phyloP scores from a whole-genome alignment of 1,140 invertebrate genomes.

The Fragariocoptes setiger region DNA sequence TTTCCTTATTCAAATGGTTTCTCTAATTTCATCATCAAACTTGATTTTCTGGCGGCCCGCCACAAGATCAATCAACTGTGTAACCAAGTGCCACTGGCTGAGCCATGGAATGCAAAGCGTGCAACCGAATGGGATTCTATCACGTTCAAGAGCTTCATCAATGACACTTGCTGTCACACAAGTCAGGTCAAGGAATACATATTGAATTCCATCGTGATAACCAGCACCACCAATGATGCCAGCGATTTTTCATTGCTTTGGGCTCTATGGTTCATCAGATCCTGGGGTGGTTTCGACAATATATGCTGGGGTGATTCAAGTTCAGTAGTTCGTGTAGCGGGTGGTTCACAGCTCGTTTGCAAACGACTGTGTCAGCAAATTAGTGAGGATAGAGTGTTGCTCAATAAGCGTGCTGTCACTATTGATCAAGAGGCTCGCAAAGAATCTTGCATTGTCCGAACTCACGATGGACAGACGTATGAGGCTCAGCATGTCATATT shows the following conservation, averaged over 20 bases:
- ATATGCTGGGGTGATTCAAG: slow-evolving; percentile 16
- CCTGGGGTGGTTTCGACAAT: slow-evolving; percentile 13
- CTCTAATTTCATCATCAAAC: background rate
- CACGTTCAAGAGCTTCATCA: slow-evolving; percentile 16
- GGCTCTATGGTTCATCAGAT: slow-evolving; percentile 16
- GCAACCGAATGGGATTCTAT: slow-evolving; percentile 18
- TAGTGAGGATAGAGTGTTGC: slow-evolving; percentile 12
- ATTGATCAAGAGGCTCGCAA: slow-evolving; percentile 6
- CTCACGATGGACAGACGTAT: background rate
- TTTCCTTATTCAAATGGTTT: background rate
- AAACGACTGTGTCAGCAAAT: slow-evolving; percentile 12
- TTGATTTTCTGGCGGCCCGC: background rate
- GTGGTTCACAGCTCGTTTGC: slow-evolving; percentile 13
- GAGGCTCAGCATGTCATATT: slow-evolving; percentile 14
- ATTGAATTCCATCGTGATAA: slow-evolving; percentile 7
- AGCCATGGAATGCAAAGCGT: slow-evolving; percentile 17
- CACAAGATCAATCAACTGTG: slow-evolving; percentile 12
- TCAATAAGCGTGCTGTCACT: slow-evolving; percentile 10
- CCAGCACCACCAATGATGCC: slow-evolving; percentile 15
- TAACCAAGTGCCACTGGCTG: slow-evolving; percentile 15
- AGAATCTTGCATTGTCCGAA: background rate
- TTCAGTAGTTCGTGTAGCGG: slow-evolving; percentile 18
- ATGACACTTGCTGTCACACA: slow-evolving; percentile 17
- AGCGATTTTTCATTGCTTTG: slow-evolving; percentile 17
- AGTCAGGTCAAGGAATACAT: slow-evolving; percentile 12